Evolutionary conservation across 2,888 invertebrate species (phyloP).

Genomic region (Drosophila anomalipes): DNA sequence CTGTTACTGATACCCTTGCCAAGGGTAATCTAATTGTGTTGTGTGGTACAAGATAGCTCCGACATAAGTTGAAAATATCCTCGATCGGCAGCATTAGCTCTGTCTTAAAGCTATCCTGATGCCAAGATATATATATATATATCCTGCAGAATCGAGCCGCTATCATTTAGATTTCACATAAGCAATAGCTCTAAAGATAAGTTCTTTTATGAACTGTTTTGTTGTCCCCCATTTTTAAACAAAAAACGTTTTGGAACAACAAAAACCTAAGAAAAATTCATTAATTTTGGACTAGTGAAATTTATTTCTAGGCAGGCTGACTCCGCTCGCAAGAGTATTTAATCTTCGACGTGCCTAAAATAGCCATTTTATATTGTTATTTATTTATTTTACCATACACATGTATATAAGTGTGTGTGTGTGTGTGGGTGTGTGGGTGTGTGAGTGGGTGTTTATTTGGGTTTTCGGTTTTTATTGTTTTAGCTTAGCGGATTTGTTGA

Average conservation of each 20-base stretch:
- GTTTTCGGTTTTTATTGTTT: constrained; percentile 30
- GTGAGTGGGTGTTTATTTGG: constrained; percentile 40
- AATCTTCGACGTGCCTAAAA: neutral
- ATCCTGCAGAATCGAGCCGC: neutral
- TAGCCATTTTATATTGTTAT: neutral
- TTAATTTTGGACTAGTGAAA: neutral
- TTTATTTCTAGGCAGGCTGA: neutral
- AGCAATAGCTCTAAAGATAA: neutral
- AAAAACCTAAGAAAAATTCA: neutral
- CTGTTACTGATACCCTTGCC: neutral
- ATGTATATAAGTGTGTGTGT: constrained; percentile 18
- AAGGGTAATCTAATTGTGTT: neutral
- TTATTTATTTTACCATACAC: constrained; percentile 15
- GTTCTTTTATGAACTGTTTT: neutral
- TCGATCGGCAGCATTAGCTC: neutral
- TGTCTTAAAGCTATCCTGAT: neutral
- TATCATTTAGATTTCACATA: neutral
- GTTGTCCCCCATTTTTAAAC: neutral
- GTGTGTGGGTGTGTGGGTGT: constrained; percentile 33
- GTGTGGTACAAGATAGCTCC: neutral
- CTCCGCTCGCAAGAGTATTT: neutral
- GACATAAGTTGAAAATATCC: neutral
- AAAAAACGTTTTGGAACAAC: too few relatives aligned
- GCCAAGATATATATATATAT: neutral
- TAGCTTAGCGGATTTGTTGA: constrained; percentile 15